phyloP scores from a whole-genome alignment of 2,113 vertebrate genomes.

The Calypte anna region DNA sequence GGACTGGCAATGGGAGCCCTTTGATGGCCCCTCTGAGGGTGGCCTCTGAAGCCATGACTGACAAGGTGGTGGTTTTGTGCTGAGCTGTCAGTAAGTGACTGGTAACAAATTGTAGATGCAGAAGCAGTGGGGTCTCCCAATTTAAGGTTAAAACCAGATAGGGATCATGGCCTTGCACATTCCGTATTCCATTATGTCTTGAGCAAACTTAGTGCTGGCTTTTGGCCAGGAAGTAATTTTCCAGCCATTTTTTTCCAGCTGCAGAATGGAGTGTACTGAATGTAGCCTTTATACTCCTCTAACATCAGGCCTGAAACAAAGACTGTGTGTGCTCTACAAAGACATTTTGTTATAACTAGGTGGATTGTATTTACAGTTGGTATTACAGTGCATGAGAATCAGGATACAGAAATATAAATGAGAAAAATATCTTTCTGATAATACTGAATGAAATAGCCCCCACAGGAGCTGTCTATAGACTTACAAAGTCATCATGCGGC shows the following conservation, averaged over 20 bases:
- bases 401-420: slow-evolving; percentile 44
- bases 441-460: background rate
- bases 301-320: slow-evolving; percentile 55
- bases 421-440: slow-evolving; percentile 30
- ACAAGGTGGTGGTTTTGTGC: accelerated
- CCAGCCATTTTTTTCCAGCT: slow-evolving; percentile 64
- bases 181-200: background rate
- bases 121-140: background rate
- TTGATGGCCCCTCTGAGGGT: background rate
- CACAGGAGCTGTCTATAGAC: background rate
- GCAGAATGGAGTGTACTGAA: slow-evolving; percentile 35
- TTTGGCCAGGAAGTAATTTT: slow-evolving; percentile 58
- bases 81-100: background rate
- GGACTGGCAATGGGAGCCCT: background rate
- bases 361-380: slow-evolving; percentile 58
- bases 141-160: background rate
- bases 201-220: slow-evolving; percentile 46
- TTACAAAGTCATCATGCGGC: background rate
- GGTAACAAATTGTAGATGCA: background rate
- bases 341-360: slow-evolving; percentile 52
- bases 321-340: slow-evolving; percentile 59
- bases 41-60: too few species aligned
- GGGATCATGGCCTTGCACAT: background rate
- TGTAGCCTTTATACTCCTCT: slow-evolving; percentile 47
- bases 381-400: slow-evolving; percentile 41